Evolutionary conservation across 2,113 vertebrate species (phyloP).

Genomic region (Apeltes quadracus): DNA sequence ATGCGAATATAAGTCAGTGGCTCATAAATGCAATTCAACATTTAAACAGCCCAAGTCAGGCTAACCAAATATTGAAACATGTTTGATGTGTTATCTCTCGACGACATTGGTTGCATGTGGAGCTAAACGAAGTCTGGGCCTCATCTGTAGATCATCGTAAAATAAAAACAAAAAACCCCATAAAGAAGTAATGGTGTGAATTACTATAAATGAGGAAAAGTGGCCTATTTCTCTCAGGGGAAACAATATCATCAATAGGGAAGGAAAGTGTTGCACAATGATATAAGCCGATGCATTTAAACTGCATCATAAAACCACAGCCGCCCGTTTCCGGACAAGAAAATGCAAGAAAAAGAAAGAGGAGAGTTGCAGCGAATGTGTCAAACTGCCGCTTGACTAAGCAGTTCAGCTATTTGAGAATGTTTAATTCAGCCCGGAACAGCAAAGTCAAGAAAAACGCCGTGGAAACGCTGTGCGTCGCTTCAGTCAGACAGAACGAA

Average conservation of each 20-base stretch:
- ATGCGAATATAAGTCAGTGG: neutral
- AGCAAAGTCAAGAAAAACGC: slow-evolving; percentile 8
- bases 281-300: slow-evolving; percentile 8
- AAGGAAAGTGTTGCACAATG: slow-evolving; percentile 11
- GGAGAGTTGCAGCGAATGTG: slow-evolving; percentile 14
- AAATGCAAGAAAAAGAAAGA: neutral
- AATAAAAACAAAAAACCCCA: slow-evolving; percentile 21
- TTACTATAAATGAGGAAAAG: neutral
- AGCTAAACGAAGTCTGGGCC: neutral
- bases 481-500: neutral
- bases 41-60: neutral
- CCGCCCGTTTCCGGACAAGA: slow-evolving; percentile 4
- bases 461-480: slow-evolving; percentile 5
- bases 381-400: slow-evolving; percentile 28
- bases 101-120: slow-evolving; percentile 1
- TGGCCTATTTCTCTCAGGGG: neutral
- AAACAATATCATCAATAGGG: slow-evolving; percentile 22
- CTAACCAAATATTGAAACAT: neutral
- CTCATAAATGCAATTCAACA: neutral
- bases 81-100: neutral
- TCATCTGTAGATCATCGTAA: slow-evolving; percentile 23
- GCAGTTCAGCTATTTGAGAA: slow-evolving; percentile 32
- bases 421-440: slow-evolving; percentile 15
- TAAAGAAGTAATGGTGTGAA: slow-evolving; percentile 19
- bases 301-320: slow-evolving; percentile 13